phyloP scores from a whole-genome alignment of 2,113 vertebrate genomes.

The Thermophis baileyi region DNA sequence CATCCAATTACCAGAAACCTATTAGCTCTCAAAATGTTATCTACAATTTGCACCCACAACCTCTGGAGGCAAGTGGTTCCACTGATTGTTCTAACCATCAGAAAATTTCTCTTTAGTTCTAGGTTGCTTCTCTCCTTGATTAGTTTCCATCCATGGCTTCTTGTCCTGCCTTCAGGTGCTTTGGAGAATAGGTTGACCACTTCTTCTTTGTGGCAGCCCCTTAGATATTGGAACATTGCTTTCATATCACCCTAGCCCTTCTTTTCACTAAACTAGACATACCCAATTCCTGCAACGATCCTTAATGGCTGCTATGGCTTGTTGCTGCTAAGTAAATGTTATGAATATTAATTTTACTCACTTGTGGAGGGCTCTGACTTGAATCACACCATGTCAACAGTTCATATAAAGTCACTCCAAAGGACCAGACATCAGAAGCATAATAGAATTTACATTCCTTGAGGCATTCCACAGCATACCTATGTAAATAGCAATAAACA shows the following conservation, averaged over 20 bases:
- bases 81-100: neutral
- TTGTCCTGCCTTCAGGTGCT: neutral
- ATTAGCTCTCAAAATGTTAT: neutral
- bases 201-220: neutral
- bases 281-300: neutral
- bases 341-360: conserved; percentile 50
- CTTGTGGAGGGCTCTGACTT: conserved; percentile 77
- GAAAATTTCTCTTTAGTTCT: neutral
- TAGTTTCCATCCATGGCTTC: neutral
- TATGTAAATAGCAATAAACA: conserved; percentile 42
- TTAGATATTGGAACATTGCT: neutral
- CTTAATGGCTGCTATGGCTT: neutral
- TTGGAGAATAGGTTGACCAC: neutral
- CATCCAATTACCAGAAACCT: neutral
- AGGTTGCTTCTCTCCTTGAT: neutral
- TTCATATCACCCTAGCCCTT: neutral
- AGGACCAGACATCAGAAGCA: conserved; percentile 89
- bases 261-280: neutral
- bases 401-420: conserved; percentile 90
- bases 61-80: neutral
- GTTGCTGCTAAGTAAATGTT: neutral
- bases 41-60: neutral
- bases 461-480: conserved; percentile 92
- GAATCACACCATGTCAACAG: conserved; percentile 82
- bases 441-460: conserved; percentile 90